These are phyloP conservation scores for Parasteatoda lunata DNA, from an alignment of 2,888 invertebrate species.

Conservation along the genomic window DNA sequence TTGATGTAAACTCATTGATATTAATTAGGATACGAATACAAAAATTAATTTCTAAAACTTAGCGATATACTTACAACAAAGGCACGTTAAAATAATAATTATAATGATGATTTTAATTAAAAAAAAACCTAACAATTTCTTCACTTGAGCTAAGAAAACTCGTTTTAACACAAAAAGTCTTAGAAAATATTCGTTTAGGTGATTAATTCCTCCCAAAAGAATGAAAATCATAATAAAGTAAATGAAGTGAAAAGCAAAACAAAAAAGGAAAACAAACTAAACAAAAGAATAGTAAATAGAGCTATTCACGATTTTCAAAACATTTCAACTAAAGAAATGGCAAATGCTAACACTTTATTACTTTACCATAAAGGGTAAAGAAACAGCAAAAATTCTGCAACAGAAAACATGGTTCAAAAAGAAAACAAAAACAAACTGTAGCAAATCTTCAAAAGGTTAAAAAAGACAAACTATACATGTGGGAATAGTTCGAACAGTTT, in stretches of 20 bases:
- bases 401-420: constrained; percentile 36
- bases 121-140: too few relatives aligned
- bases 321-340: constrained; percentile 1
- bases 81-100: too few relatives aligned
- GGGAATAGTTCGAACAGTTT: constrained; percentile 45
- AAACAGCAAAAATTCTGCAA: background rate
- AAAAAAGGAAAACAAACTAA: background rate
- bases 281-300: background rate
- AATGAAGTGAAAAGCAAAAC: background rate
- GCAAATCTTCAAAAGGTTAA: constrained; percentile 49
- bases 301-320: background rate
- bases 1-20: too few relatives aligned
- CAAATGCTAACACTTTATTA: background rate
- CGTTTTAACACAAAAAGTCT: too few relatives aligned
- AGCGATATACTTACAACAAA: too few relatives aligned
- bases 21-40: too few relatives aligned
- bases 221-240: background rate
- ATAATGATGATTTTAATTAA: too few relatives aligned
- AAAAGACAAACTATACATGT: constrained; percentile 41
- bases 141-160: too few relatives aligned
- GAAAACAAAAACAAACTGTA: constrained; percentile 30
- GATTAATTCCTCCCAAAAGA: too few relatives aligned
- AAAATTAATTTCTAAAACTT: too few relatives aligned
- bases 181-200: too few relatives aligned
- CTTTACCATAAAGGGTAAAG: background rate